Conservation (phyloP, 2,113 vertebrate species). For the Platichthys stellatus region DNA sequence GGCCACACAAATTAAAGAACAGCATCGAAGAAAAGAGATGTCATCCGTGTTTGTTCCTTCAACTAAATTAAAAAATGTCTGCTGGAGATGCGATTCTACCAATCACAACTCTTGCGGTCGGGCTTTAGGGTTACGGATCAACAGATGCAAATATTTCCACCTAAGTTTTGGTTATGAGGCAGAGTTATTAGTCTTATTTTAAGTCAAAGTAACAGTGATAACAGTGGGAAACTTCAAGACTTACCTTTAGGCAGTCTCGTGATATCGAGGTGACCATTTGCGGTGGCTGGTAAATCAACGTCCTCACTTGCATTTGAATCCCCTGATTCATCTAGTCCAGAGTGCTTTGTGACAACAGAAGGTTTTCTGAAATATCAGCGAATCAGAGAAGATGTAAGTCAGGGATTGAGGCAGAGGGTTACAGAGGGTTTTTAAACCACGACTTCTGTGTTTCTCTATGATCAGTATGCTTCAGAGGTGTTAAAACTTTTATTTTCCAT, state of each 20-base stretch:
- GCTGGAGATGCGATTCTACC: too few species aligned
- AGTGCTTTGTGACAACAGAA: conserved; percentile 90
- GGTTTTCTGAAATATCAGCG: conserved; percentile 87
- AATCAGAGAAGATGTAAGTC: conserved; percentile 16
- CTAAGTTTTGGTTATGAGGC: too few species aligned
- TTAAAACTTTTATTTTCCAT: too few species aligned
- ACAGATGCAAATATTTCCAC: too few species aligned
- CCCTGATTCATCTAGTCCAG: conserved; percentile 93
- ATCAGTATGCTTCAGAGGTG: not conserved
- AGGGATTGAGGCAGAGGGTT: not conserved
- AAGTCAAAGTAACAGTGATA: not conserved
- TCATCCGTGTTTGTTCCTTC: too few species aligned
- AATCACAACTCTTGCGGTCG: too few species aligned
- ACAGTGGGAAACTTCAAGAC: conserved; percentile 1
- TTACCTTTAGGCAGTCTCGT: conserved; percentile 92
- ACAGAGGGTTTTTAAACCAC: not conserved
- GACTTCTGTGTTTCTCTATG: too few species aligned
- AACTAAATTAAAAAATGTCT: too few species aligned
- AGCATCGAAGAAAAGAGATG: too few species aligned
- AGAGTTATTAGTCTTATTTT: too few species aligned
- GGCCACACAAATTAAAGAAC: too few species aligned
- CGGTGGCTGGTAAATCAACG: conserved; percentile 81
- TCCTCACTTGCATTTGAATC: conserved; percentile 85
- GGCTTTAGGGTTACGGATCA: too few species aligned
- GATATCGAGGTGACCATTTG: conserved; percentile 89